These are phyloP conservation scores for Etia nguti DNA, from an alignment of 2,113 vertebrate species.

Conservation along the genomic window DNA sequence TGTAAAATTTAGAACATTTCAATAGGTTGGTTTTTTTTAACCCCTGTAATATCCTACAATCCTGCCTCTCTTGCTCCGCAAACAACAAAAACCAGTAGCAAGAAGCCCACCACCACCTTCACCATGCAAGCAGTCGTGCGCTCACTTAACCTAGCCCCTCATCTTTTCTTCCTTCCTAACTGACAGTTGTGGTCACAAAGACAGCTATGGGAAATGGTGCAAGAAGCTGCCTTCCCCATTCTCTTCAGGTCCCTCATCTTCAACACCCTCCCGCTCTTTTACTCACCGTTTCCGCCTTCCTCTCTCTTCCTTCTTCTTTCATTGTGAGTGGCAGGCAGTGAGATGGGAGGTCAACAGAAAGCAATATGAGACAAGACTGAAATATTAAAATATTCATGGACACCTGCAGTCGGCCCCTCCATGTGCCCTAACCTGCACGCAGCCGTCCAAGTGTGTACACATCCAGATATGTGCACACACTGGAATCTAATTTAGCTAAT, in stretches of 20 bases:
- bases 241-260: not conserved
- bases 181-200: not conserved
- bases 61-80: not conserved
- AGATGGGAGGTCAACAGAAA: constrained; percentile 52
- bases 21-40: not conserved
- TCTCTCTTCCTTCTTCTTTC: not conserved
- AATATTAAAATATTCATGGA: constrained; percentile 72
- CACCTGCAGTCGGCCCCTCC: constrained; percentile 21
- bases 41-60: not conserved
- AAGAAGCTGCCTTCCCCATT: not conserved
- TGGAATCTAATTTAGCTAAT: not conserved
- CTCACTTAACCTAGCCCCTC: not conserved
- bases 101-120: not conserved
- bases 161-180: not conserved
- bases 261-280: not conserved
- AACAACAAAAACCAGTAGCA: not conserved
- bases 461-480: not conserved
- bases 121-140: not conserved
- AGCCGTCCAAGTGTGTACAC: not conserved
- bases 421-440: constrained; percentile 3
- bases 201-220: not conserved
- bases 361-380: constrained; percentile 64
- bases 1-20: not conserved
- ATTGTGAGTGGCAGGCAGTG: constrained; percentile 1
- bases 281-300: not conserved